A percentile compares a stretch with the other conserved stretches of the same genome.
Evolutionary conservation across 1,140 invertebrate species (phyloP).

Genomic region (Thaumatotibia leucotreta): DNA sequence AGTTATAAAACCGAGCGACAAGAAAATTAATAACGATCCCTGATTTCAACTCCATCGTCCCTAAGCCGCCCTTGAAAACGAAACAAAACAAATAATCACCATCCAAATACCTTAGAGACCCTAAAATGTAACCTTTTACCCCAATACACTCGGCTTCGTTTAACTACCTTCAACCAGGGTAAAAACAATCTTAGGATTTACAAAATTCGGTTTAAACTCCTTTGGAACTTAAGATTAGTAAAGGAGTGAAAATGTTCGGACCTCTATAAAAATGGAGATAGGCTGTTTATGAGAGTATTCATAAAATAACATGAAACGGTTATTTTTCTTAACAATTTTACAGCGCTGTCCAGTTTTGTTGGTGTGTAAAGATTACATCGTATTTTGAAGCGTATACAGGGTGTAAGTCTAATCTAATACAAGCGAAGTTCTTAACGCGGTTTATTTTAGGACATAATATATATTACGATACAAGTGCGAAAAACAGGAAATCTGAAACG

Average conservation of each 20-base stretch:
- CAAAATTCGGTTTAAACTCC: not conserved
- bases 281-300: slow-evolving; percentile 2
- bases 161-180: not conserved
- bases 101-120: slow-evolving; percentile 7
- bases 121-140: slow-evolving; percentile 3
- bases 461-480: too few species aligned
- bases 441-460: too few species aligned
- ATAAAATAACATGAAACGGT: slow-evolving; percentile 3
- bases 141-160: not conserved
- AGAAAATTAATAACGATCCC: too few species aligned
- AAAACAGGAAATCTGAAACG: too few species aligned
- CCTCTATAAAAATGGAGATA: slow-evolving; percentile 12
- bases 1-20: too few species aligned
- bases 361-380: not conserved
- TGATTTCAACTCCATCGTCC: too few species aligned
- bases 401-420: not conserved
- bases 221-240: not conserved
- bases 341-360: not conserved
- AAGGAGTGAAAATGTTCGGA: not conserved
- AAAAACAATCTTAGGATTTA: not conserved
- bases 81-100: not conserved
- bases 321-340: slow-evolving; percentile 11
- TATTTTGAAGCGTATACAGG: not conserved
- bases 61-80: not conserved
- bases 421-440: not conserved